These are phyloP conservation scores for Sterrhoptilus dennistouni DNA, from an alignment of 2,113 vertebrate species.

Conservation along the genomic window DNA sequence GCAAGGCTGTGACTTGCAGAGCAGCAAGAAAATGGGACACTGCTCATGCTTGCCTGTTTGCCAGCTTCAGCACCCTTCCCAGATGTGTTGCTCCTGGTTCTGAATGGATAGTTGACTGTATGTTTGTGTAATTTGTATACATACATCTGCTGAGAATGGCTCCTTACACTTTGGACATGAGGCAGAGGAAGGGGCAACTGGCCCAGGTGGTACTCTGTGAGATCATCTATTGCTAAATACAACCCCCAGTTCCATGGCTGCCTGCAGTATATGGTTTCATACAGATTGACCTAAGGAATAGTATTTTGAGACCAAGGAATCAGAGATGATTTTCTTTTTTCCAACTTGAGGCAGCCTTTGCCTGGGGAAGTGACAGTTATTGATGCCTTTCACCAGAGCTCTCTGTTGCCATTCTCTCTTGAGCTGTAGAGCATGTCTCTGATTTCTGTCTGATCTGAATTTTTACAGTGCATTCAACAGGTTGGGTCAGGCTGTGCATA, in stretches of 20 bases:
- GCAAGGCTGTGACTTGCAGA: neutral
- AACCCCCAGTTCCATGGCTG: neutral
- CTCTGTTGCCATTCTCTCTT: neutral
- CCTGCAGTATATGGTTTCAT: neutral
- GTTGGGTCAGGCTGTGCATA: neutral
- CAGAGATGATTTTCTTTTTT: neutral
- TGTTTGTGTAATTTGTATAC: neutral
- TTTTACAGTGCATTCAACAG: neutral
- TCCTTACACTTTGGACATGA: neutral
- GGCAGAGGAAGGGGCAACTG: neutral
- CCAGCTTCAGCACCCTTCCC: neutral
- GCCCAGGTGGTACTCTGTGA: neutral
- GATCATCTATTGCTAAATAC: neutral
- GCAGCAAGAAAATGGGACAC: neutral
- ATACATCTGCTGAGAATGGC: neutral
- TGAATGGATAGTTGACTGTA: neutral
- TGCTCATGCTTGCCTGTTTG: conserved; percentile 2
- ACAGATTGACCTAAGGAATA: neutral
- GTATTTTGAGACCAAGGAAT: neutral
- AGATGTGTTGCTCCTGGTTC: neutral
- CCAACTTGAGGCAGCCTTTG: neutral
- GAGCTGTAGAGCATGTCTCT: neutral
- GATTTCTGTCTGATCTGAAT: neutral
- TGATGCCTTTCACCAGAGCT: neutral
- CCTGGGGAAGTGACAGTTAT: neutral